phyloP scores from a whole-genome alignment of 2,888 invertebrate genomes.

The Hydrotaea cyrtoneurina region DNA sequence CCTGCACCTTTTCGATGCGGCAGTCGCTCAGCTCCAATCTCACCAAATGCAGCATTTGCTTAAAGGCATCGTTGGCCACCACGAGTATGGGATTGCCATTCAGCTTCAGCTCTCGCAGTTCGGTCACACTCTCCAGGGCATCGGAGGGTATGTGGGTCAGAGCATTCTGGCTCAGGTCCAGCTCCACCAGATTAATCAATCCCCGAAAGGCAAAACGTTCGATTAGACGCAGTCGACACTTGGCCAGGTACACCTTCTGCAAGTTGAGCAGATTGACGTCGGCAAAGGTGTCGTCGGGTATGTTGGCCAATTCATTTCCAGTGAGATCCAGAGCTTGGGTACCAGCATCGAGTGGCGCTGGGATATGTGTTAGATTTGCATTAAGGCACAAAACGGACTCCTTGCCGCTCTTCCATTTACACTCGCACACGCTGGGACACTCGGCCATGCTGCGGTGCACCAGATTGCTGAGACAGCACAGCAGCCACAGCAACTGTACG shows the following conservation, averaged over 20 bases:
- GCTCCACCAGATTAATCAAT: conserved; percentile 90
- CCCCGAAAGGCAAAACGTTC: conserved; percentile 89
- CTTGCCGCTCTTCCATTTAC: conserved; percentile 94
- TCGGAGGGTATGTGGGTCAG: conserved; percentile 87
- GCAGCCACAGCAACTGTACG: conserved; percentile 74
- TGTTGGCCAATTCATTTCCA: conserved; percentile 85
- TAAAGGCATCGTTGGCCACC: conserved; percentile 87
- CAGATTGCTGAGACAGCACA: conserved; percentile 75
- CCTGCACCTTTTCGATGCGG: conserved; percentile 86
- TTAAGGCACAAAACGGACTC: conserved; percentile 91
- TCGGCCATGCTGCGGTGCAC: conserved; percentile 81
- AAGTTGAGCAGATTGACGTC: conserved; percentile 89
- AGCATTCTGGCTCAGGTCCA: conserved; percentile 89
- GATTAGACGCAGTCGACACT: conserved; percentile 86
- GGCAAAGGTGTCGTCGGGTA: conserved; percentile 88
- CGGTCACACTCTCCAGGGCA: conserved; percentile 87
- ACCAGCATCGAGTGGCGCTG: conserved; percentile 87
- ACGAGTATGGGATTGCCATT: conserved; percentile 88
- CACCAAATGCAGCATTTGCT: conserved; percentile 85
- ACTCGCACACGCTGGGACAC: conserved; percentile 90
- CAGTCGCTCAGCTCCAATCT: conserved; percentile 88
- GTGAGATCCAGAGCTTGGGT: conserved; percentile 91
- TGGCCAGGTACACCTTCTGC: conserved; percentile 88
- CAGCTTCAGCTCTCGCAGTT: conserved; percentile 88
- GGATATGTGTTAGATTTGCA: conserved; percentile 88